Base-by-base conservation (phyloP, 2,888 invertebrate species). In the Sympetrum striolatum region DNA sequence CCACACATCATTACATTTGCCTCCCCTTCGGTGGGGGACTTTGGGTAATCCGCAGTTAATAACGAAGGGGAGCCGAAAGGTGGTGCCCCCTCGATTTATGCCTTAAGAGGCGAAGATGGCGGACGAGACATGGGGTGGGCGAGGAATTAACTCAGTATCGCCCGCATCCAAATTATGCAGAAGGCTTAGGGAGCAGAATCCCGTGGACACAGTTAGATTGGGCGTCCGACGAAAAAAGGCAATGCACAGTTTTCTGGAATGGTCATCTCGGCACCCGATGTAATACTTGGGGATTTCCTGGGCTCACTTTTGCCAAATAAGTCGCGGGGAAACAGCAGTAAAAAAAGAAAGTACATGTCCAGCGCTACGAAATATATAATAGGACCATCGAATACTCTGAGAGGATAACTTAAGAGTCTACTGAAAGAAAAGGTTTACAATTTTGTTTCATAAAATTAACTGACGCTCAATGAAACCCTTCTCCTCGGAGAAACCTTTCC, bases 41-140 rank as follows among this genome's bases (percentile, higher is more conserved):
- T 64, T 64, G 58, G 64, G 86, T 86, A 86, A 86, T 86, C 86
- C 86, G 37, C 86, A 86, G 86, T 86, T 86, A 86, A 86, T 86
- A 86, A 86, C 86, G 35, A 60, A 37, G 31, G 64, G 86, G 60
- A 60, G 22, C 22, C 14, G 60, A 2, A 82, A 60, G 86, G 86
- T 64, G 86, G 35, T 60, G 35, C 60, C 12, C 58, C 25, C 37
- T 60, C 60, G 86, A 86, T 86, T 86, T 86, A 86, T 86, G 82
- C 82, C 53, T 58, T 31, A 81, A 31, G 60, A 64, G 22, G 60
- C 35, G 58, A n/a, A n/a, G 86, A 8, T 18, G 18, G 18, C 2
- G 18, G 53, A 12, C 82, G 58, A 35, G 79, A 79, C 35, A 2
- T 35, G 22, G 80, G 80, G 39, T 1, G 80, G 37, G 4, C 12